Base-by-base conservation (phyloP, 2,113 vertebrate genomes). In the Laticauda colubrina region DNA sequence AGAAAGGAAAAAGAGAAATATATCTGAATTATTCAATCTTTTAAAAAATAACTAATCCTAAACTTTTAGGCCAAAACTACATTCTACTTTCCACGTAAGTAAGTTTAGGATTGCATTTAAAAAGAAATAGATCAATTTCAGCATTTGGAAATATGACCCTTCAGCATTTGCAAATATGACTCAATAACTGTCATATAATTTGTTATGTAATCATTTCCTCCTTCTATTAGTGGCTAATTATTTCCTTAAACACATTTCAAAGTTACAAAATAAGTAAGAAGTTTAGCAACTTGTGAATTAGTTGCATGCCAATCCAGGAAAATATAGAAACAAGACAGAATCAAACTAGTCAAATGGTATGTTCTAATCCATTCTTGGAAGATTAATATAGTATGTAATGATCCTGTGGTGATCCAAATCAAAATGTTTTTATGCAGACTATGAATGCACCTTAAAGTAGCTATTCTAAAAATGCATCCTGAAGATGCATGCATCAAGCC, bases 1-100 rank as follows among this genome's bases (percentile, higher is more conserved):
- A 96, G 87, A 96, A 95, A 26, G 95, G 95, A 97, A 94, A 85
- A 85, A 94, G 5, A 95, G 87, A 95, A 94, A 91, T 6, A n/a
- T 0, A 26, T 23, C 89, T 1, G 10, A 87, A 43, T 1, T 29
- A 5, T 14, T 4, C 4, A 12, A 1, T 8, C 0, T 55, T 95
- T 59, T 88, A 59, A 34, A 48, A 20, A 86, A 29, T 23, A 90
- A 53, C 11, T 48, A 86, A 43, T 20, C n/a, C 45, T 87, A 57
- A 90, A 64, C n/a, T 4, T 57, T 51, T 51, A 89, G 26, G 23
- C 81, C 6, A 87, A 51, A 92, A 54, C 51, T 88, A 43, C 15
- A 15, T 55, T 91, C 11, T 23, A 24, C 20, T 90, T 53, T 21
- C n/a, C 29, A 51, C 59, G 0, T 61, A 81, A 54, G 14, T 75